Percentiles rank a stretch among this genome's conserved stretches.
Evolutionary conservation across 2,797 vertebrate species (phyloP).

Genomic region (Vireo griseus): DNA sequence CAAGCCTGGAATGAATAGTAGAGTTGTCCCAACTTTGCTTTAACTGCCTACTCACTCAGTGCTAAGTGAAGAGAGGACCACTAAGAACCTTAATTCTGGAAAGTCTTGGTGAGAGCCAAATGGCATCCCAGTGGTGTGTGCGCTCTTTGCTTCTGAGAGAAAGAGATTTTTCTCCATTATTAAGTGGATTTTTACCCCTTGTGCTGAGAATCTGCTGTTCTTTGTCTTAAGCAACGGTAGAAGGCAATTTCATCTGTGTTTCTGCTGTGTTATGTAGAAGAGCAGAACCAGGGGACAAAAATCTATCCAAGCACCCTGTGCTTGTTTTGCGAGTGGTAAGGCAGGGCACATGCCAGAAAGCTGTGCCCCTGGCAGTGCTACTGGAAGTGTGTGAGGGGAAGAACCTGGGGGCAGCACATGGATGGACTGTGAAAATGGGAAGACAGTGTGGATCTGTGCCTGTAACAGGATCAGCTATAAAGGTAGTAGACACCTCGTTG

Average conservation of each 20-base stretch:
- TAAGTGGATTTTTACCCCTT: not conserved
- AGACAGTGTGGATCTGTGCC: not conserved
- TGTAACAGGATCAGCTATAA: not conserved
- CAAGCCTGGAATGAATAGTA: not conserved
- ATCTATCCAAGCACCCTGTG: not conserved
- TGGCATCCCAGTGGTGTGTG: not conserved
- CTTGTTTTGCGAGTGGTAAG: fast-evolving
- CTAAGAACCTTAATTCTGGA: not conserved
- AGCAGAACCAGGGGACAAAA: not conserved
- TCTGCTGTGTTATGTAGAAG: not conserved
- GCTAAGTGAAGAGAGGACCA: not conserved
- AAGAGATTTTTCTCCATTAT: not conserved
- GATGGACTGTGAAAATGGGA: not conserved
- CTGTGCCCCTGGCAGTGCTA: not conserved
- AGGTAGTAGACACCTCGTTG: not conserved
- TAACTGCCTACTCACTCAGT: not conserved
- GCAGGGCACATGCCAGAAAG: not conserved
- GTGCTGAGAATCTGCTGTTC: not conserved
- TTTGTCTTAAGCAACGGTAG: not conserved
- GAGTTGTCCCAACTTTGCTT: not conserved
- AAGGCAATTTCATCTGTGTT: not conserved
- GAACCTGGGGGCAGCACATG: not conserved
- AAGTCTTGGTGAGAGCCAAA: not conserved
- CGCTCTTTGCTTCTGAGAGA: not conserved
- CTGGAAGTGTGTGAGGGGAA: not conserved